Conservation (phyloP, 2,797 vertebrate genomes). For the Chelmon rostratus region DNA sequence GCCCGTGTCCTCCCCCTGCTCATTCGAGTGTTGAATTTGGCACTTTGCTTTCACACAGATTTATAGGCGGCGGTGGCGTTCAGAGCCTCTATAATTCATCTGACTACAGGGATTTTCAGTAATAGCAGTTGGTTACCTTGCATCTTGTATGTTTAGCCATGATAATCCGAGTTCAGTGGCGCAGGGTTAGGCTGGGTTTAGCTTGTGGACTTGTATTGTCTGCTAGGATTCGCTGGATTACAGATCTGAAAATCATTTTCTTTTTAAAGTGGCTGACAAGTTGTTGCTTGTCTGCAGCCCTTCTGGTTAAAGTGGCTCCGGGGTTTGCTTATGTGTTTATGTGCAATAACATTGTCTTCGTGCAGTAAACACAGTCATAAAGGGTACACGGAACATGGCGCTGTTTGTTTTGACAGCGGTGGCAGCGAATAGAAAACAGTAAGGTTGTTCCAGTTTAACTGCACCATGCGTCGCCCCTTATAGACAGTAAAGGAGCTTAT, state of each 20-base stretch:
- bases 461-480: slow-evolving; percentile 24
- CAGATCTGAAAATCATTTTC: slow-evolving; percentile 61
- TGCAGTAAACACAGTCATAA: slow-evolving; percentile 54
- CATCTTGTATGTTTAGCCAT: slow-evolving; percentile 53
- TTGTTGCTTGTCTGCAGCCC: slow-evolving; percentile 58
- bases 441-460: slow-evolving; percentile 35
- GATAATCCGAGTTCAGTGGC: slow-evolving; percentile 64
- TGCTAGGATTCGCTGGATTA: slow-evolving; percentile 66
- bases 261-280: slow-evolving; percentile 61
- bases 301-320: slow-evolving; percentile 34
- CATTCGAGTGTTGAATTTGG: slow-evolving; percentile 68
- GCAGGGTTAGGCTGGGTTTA: slow-evolving; percentile 46
- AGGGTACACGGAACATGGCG: slow-evolving; percentile 9
- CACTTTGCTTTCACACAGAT: slow-evolving; percentile 62
- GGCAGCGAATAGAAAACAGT: slow-evolving; percentile 41
- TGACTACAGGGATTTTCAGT: slow-evolving; percentile 54
- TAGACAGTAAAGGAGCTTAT: slow-evolving; percentile 30
- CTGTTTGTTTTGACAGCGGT: slow-evolving; percentile 60
- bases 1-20: not conserved
- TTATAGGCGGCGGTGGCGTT: slow-evolving; percentile 50
- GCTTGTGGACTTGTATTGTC: slow-evolving; percentile 62
- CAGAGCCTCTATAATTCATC: slow-evolving; percentile 60
- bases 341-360: slow-evolving; percentile 35
- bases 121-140: slow-evolving; percentile 55
- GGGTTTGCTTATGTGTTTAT: slow-evolving; percentile 54